Base-by-base conservation (phyloP, 2,113 vertebrate species). In the Ascaphus truei region DNA sequence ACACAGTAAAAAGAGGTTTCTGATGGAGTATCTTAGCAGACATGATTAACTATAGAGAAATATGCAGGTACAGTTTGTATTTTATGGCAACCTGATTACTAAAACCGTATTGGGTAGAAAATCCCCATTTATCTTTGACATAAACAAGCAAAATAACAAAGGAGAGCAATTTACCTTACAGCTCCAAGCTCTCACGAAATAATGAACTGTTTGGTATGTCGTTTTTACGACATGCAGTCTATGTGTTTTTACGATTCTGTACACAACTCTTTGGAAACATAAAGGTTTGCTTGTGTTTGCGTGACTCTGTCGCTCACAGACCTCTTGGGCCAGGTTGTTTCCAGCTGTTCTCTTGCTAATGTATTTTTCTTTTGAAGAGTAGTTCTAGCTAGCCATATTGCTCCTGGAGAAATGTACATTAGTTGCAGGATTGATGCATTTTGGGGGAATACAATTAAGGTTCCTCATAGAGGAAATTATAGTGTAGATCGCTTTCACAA, bases 221-320 rank as follows among this genome's bases (percentile, higher is more conserved):
- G 52, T 39, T 65, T 65, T 65, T 65, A 65, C 48, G 48, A 65
- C 48, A 37, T 39, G 62, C 62, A 37, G 48, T 48, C 62, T 36
- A 53, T 39, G 62, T 65, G 62, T 65, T 65, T n/a, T 65, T 65
- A 65, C 48, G 62, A 65, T 48, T 41, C 30, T 65, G 30, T 65
- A n/a, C n/a, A 65, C 47, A 52, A 36, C 62, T 39, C 25, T 22
- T 33, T 39, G 23, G 48, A 16, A 65, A 27, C 45, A 47, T 62
- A 65, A 65, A 39, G 33, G 30, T 53, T 65, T 50, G 33, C 31
- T 65, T 65, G 62, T 65, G n/a, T n/a, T n/a, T 53, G 31, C 39
- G 31, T 23, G 36, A 52, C 37, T 52, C 22, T 22, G 16, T 30
- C 62, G 33, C 23, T 7, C 15, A 27, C 47, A 52, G 47, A 4